Base-by-base conservation (phyloP, 2,888 invertebrate species). In the Drosophila prostipennis region DNA sequence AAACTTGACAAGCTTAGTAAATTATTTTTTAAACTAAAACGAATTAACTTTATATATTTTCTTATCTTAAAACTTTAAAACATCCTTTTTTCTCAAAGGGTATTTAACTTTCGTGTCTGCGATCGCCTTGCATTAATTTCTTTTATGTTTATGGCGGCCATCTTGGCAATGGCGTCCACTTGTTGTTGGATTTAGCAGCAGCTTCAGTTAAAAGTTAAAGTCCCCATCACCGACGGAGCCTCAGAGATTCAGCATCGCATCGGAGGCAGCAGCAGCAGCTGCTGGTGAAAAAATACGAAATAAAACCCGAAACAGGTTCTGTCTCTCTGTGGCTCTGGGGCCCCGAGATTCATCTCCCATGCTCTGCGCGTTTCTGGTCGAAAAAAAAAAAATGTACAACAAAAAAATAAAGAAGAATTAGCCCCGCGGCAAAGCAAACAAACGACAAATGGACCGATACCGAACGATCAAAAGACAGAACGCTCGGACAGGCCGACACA, bases 381-480 rank as follows among this genome's bases (percentile, higher is more conserved):
- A n/a, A n/a, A 32, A 55, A 34, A 55, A 55, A 29, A 36, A 32
- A 19, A 32, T 34, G 34, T 26, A 56, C 13, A 39, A 46, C 13
- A 37, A 46, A 46, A 56, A 56, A 48, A 13, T 16, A 56, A 74
- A 63, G 71, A 56, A 75, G 87, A 89, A 87, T 84, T 84, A 84
- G 89, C 85, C 89, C 78, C 76, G 89, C 87, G 84, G 84, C 89
- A 81, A 84, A 87, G 84, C 84, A 85, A 85, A 85, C 84, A 85
- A 87, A 85, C 84, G 84, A 85, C 84, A 85, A 85, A 85, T 85
- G 84, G 87, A 87, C 89, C 89, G 86, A 85, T 79, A 87, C 89
- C 77, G 79, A 85, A 75, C 87, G 87, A 87, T 89, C 85, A 89
- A 87, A 89, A 87, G 89, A 84, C 87, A 75, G 74, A 83, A 78